Conservation (phyloP, 2,888 invertebrate genomes). For the Gymnosoma rotundatum region DNA sequence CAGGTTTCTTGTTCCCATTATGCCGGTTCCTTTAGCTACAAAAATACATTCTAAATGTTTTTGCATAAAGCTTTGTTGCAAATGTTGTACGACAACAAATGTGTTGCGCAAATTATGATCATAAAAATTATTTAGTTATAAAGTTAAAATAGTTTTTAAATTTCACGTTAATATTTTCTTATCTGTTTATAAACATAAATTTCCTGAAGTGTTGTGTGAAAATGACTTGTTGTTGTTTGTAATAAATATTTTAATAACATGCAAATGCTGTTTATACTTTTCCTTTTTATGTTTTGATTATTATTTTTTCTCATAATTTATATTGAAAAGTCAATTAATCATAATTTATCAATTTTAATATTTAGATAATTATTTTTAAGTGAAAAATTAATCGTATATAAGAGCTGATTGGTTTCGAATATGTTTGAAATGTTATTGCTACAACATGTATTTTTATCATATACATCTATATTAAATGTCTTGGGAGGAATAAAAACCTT, state of each 20-base stretch:
- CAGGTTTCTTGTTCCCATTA: neutral
- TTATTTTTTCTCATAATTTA: constrained; percentile 13
- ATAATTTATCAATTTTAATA: constrained; percentile 12
- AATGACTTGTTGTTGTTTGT: constrained; percentile 2
- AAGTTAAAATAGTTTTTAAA: constrained; percentile 27
- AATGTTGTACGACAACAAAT: constrained; percentile 76
- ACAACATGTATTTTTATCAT: too few species aligned
- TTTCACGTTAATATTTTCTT: constrained; percentile 15
- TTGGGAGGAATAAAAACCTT: too few species aligned
- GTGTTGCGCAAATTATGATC: constrained; percentile 80
- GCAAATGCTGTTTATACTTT: constrained; percentile 35
- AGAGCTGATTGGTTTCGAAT: too few species aligned
- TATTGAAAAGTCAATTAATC: constrained; percentile 47
- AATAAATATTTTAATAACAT: constrained; percentile 58
- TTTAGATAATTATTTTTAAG: constrained; percentile 14
- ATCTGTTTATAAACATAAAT: constrained; percentile 36
- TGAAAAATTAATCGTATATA: too few species aligned
- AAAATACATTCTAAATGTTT: constrained; percentile 27
- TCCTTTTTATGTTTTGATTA: neutral
- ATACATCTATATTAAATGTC: too few species aligned
- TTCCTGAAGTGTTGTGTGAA: constrained; percentile 32
- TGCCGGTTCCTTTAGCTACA: constrained; percentile 22
- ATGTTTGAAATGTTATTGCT: too few species aligned
- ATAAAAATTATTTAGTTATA: constrained; percentile 74
- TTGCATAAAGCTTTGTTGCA: neutral